These are phyloP conservation scores for Cosmia trapezina DNA, from an alignment of 2,888 invertebrate genomes.

Conservation along the genomic window DNA sequence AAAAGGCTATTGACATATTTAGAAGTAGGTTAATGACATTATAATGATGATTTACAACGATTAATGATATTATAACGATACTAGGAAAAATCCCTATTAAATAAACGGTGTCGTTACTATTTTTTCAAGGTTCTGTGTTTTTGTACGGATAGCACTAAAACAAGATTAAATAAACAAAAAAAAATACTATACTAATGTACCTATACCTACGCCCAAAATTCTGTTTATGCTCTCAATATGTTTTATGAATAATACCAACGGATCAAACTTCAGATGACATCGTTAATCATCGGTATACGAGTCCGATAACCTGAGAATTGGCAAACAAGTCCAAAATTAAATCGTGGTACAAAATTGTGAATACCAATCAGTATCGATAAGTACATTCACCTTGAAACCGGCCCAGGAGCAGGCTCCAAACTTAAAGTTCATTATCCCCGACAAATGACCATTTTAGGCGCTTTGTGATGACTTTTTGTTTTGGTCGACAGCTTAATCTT, in stretches of 20 bases:
- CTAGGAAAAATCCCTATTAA: slow-evolving; percentile 22
- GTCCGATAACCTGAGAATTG: slow-evolving; percentile 85
- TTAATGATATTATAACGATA: slow-evolving; percentile 11
- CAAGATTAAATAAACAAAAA: slow-evolving; percentile 16
- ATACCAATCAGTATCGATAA: slow-evolving; percentile 82
- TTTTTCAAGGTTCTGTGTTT: slow-evolving; percentile 5
- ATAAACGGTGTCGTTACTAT: neutral
- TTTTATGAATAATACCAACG: slow-evolving; percentile 58
- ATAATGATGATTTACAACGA: slow-evolving; percentile 50
- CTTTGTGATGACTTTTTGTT: slow-evolving; percentile 67
- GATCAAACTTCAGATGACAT: slow-evolving; percentile 74
- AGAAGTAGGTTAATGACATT: slow-evolving; percentile 76
- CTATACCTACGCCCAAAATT: slow-evolving; percentile 3
- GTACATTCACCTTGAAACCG: slow-evolving; percentile 89
- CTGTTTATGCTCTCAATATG: slow-evolving; percentile 54
- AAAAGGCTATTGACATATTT: slow-evolving; percentile 61
- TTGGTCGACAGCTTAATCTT: slow-evolving; percentile 60
- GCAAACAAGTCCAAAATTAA: slow-evolving; percentile 85
- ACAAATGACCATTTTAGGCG: slow-evolving; percentile 79
- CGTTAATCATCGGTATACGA: slow-evolving; percentile 77
- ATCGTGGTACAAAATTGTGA: slow-evolving; percentile 80
- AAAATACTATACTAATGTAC: slow-evolving; percentile 1
- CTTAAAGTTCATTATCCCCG: slow-evolving; percentile 86
- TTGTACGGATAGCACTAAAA: neutral
- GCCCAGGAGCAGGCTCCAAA: slow-evolving; percentile 80